These are phyloP conservation scores for Macaria liturata DNA, from an alignment of 2,888 invertebrate species.

Conservation along the genomic window DNA sequence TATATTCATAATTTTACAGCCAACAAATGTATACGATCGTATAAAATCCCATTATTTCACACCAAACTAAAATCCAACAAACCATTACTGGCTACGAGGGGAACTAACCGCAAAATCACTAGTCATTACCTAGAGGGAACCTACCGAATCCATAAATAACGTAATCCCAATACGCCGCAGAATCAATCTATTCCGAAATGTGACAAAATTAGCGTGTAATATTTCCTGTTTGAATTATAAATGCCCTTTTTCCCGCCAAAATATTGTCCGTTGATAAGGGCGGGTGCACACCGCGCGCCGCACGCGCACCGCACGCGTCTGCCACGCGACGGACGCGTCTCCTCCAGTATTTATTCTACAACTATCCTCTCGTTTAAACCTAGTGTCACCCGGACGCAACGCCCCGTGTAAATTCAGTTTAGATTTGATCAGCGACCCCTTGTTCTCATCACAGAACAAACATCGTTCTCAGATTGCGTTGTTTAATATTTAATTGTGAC, in stretches of 20 bases:
- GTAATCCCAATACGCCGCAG: constrained; percentile 59
- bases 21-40: no score
- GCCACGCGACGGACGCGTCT: constrained; percentile 46
- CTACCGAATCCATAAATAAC: constrained; percentile 46
- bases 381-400: constrained; percentile 67
- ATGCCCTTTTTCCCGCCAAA: constrained; percentile 64
- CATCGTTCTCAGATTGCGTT: constrained; percentile 69
- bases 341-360: constrained; percentile 72
- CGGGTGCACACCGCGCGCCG: constrained; percentile 45
- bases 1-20: no score
- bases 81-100: constrained; percentile 20
- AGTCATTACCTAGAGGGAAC: constrained; percentile 39
- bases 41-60: background rate
- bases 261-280: constrained; percentile 48
- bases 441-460: constrained; percentile 63
- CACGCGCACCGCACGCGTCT: constrained; percentile 56
- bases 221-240: constrained; percentile 78
- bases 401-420: constrained; percentile 70
- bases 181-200: constrained; percentile 75
- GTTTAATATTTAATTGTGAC: constrained; percentile 79
- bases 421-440: constrained; percentile 68
- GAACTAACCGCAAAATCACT: constrained; percentile 35
- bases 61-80: constrained; percentile 12
- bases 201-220: constrained; percentile 82
- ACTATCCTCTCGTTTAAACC: constrained; percentile 72